A percentile compares a stretch with the other conserved stretches of the same genome.
These are phyloP conservation scores for Rhynchopsitta pachyrhyncha DNA, from an alignment of 2,113 vertebrate species.

Conservation along the genomic window DNA sequence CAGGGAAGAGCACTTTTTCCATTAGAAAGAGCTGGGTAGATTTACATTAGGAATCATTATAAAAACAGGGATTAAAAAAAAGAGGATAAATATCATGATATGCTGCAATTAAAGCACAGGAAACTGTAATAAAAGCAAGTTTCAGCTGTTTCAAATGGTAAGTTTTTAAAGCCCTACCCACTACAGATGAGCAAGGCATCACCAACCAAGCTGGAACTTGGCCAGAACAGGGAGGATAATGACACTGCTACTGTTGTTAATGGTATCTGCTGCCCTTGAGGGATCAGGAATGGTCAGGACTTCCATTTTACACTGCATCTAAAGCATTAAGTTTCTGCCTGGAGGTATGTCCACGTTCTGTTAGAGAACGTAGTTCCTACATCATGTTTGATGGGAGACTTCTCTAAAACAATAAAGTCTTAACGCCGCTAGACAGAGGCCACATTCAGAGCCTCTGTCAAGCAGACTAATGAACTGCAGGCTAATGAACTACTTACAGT, in stretches of 20 bases:
- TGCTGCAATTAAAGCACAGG: background rate
- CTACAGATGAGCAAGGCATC: background rate
- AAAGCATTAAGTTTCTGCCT: background rate
- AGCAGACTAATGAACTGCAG: background rate
- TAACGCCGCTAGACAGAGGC: background rate
- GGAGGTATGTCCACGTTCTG: background rate
- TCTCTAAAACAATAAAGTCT: background rate
- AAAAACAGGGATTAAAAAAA: background rate
- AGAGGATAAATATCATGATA: background rate
- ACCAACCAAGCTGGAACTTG: background rate
- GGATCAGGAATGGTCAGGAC: background rate
- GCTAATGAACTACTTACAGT: background rate
- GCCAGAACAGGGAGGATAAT: background rate
- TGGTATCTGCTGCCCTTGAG: background rate
- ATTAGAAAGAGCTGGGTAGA: background rate
- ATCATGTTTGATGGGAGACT: background rate
- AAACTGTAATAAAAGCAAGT: background rate
- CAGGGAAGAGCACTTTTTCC: slow-evolving; percentile 23
- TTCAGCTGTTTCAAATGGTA: background rate
- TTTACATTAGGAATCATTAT: background rate
- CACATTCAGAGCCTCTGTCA: background rate
- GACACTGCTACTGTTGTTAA: background rate
- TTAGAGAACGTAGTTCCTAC: background rate
- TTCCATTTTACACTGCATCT: background rate
- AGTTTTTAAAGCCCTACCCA: background rate